These are phyloP conservation scores for Neopipo cinnamomea DNA, from an alignment of 2,113 vertebrate genomes.

Conservation along the genomic window DNA sequence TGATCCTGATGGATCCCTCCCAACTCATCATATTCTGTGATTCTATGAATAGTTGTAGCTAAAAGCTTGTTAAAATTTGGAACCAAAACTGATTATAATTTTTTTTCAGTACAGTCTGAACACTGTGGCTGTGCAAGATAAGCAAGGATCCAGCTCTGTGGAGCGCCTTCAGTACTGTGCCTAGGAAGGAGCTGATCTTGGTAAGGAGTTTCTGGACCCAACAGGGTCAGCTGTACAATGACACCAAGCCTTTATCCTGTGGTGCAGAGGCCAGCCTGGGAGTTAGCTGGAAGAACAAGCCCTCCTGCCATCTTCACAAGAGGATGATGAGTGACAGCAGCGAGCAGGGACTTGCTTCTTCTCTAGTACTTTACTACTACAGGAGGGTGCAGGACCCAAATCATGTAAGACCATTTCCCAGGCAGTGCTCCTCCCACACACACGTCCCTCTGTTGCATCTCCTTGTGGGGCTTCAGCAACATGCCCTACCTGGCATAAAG, in stretches of 20 bases:
- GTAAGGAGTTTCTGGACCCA: not conserved
- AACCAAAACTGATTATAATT: not conserved
- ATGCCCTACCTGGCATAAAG: not conserved
- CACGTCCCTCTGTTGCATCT: not conserved
- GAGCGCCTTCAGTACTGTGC: not conserved
- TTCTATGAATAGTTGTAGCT: not conserved
- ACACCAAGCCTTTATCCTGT: not conserved
- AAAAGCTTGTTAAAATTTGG: not conserved
- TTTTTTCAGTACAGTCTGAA: not conserved
- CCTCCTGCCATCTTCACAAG: not conserved
- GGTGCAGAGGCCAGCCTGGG: not conserved
- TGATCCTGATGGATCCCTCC: not conserved
- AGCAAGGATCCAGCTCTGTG: not conserved
- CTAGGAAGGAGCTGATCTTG: not conserved
- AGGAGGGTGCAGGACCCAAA: not conserved
- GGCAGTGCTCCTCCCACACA: not conserved
- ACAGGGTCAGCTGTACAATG: not conserved
- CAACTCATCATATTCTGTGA: not conserved
- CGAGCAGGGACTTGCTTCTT: not conserved
- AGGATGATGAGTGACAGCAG: not conserved
- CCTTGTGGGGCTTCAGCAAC: not conserved
- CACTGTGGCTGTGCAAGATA: not conserved
- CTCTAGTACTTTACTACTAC: not conserved
- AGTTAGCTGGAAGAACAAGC: not conserved
- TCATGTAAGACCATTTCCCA: rapidly evolving